phyloP scores from a whole-genome alignment of 2,888 invertebrate species.

The Drosophila dives region DNA sequence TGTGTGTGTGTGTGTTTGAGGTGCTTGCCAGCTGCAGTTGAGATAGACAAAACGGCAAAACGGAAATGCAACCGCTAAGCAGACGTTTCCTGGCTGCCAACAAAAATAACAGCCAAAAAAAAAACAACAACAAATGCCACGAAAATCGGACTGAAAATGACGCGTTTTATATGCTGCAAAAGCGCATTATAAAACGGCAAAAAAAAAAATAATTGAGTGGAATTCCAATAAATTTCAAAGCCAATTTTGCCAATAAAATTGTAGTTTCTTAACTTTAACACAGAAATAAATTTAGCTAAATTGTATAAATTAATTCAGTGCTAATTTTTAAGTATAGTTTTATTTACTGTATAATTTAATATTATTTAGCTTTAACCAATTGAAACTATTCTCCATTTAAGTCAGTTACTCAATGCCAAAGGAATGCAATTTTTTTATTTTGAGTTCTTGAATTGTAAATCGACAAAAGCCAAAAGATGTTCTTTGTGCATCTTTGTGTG shows the following conservation, averaged over 20 bases:
- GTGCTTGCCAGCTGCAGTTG: neutral
- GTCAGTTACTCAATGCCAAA: neutral
- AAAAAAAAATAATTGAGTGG: neutral
- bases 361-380: neutral
- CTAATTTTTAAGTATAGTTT: neutral
- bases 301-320: neutral
- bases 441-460: conserved; percentile 40
- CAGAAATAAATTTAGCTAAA: neutral
- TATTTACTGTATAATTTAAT: neutral
- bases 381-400: neutral
- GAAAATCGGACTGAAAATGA: conserved; percentile 1
- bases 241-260: neutral
- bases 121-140: neutral
- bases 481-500: conserved; percentile 18
- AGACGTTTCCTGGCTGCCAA: conserved; percentile 59
- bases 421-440: neutral
- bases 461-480: conserved; percentile 46
- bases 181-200: neutral
- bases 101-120: conserved; percentile 18
- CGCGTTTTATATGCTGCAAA: neutral
- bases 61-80: conserved; percentile 76
- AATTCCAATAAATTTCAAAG: neutral
- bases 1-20: conserved; percentile 14
- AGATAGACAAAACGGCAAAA: conserved; percentile 33
- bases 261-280: neutral